Percentiles rank a stretch among this genome's conserved stretches.
These are phyloP conservation scores for Platygyra sinensis DNA, from an alignment of 64 coral and sea anemone species.

Conservation along the genomic window DNA sequence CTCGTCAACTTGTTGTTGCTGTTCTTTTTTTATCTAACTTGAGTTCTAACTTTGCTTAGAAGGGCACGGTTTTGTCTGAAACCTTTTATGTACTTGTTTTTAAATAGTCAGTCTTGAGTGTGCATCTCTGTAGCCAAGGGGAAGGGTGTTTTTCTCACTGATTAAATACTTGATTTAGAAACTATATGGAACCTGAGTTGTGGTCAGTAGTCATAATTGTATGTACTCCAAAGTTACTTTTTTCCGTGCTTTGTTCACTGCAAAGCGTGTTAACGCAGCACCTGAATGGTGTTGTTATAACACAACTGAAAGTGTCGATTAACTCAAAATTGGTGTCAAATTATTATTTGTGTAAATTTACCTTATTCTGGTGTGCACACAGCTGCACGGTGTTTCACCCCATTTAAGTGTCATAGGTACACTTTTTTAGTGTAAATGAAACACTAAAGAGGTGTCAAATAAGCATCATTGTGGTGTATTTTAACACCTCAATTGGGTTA, in stretches of 20 bases:
- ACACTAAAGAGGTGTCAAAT: background rate
- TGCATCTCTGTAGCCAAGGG: background rate
- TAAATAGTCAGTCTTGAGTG: background rate
- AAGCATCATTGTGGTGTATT: background rate
- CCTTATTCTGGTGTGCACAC: background rate
- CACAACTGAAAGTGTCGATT: background rate
- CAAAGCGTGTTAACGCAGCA: background rate
- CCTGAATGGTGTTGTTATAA: background rate
- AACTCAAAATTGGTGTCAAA: background rate
- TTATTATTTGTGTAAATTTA: background rate
- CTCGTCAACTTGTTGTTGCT: too few species aligned
- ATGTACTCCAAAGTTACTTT: too few species aligned
- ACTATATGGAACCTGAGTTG: background rate
- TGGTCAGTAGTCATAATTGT: background rate
- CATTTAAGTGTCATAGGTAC: background rate
- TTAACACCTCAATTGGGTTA: background rate
- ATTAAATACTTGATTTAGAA: constrained; percentile 1
- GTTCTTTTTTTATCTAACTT: too few species aligned
- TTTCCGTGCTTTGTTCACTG: background rate
- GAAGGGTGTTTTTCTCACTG: background rate
- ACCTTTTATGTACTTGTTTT: too few species aligned
- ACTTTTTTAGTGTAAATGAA: background rate
- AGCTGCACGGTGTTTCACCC: background rate
- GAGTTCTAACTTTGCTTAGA: too few species aligned
- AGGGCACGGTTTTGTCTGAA: too few species aligned